Conservation (phyloP, 1,140 invertebrate genomes). For the Solenopsis fugax region DNA sequence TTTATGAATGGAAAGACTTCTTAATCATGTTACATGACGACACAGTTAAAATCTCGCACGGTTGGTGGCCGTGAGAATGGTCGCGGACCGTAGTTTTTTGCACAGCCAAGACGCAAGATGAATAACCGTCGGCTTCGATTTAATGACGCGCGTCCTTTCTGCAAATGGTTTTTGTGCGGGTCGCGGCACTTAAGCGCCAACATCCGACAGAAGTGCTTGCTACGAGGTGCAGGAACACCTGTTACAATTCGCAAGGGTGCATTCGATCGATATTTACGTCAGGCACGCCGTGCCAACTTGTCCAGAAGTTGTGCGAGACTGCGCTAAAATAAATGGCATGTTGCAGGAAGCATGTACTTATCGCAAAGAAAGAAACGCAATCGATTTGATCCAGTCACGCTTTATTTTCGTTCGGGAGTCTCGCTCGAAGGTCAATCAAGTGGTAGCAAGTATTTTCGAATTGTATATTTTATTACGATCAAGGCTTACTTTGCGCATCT, state of each 20-base stretch:
- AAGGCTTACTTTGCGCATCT: not conserved
- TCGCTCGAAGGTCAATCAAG: not conserved
- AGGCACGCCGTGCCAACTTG: not conserved
- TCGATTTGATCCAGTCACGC: slow-evolving; percentile 18
- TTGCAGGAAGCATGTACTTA: slow-evolving; percentile 11
- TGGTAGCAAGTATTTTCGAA: not conserved
- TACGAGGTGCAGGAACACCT: slow-evolving; percentile 53
- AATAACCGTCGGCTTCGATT: slow-evolving; percentile 49
- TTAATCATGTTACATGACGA: not conserved
- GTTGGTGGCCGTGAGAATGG: slow-evolving; percentile 49
- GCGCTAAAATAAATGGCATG: slow-evolving; percentile 17
- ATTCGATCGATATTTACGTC: slow-evolving; percentile 41
- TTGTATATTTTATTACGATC: not conserved
- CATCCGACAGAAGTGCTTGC: slow-evolving; percentile 66
- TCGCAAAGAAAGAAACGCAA: not conserved
- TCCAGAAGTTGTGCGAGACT: not conserved
- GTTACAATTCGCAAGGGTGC: slow-evolving; percentile 63
- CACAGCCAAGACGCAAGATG: slow-evolving; percentile 24
- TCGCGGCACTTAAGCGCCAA: slow-evolving; percentile 64
- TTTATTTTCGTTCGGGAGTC: slow-evolving; percentile 4
- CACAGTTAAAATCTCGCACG: slow-evolving; percentile 10
- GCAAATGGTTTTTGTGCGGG: slow-evolving; percentile 65
- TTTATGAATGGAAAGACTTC: not conserved
- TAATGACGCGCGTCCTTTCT: slow-evolving; percentile 72
- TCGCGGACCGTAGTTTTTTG: slow-evolving; percentile 28